Base-by-base conservation (phyloP, 2,888 invertebrate genomes). In the Hesperia comma region DNA sequence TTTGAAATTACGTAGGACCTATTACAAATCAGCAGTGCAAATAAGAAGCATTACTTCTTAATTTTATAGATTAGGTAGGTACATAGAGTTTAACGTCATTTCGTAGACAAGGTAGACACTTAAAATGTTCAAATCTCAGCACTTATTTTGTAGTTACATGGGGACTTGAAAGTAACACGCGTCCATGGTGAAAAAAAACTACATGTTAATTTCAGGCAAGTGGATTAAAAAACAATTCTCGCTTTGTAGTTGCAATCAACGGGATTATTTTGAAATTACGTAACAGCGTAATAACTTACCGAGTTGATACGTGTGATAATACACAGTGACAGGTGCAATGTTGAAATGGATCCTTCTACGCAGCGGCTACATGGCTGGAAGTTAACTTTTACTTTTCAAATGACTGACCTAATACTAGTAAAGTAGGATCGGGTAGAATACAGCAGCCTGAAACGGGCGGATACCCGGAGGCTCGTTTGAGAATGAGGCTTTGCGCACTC, bases 401-500 rank as follows among this genome's bases (percentile, higher is more conserved):
- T 61, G 26, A 26, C 69, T 64, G 58, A 64, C 26, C 5, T 26
- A 26, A 61, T 57, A 72, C 21, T 62, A 57, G 67, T 63, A 40
- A 58, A 68, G 71, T 70, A 67, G 70, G 63, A 69, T 43, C 58
- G 60, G 10, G 51, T 17, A 40, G 51, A 40, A 41, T 26, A 41
- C 68, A 67, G 58, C 61, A 68, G 68, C 41, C 58, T 51, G 66
- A 78, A 79, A 75, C 75, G 74, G 79, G 73, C 77, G 75, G 77
- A 49, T 49, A 56, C 67, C 41, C 81, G 83, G 79, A 83, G 80
- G 88, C 82, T 81, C 76, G 79, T 72, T 74, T 77, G 79, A 82
- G 83, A 90, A 82, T 88, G 92, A 88, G 86, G 82, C 76, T 82
- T 76, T 82, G 87, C 91, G 91, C 88, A 89, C 76, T 82, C 79